Conservation (phyloP, 2,113 vertebrate genomes). For the rat (Rattus norvegicus) region DNA sequence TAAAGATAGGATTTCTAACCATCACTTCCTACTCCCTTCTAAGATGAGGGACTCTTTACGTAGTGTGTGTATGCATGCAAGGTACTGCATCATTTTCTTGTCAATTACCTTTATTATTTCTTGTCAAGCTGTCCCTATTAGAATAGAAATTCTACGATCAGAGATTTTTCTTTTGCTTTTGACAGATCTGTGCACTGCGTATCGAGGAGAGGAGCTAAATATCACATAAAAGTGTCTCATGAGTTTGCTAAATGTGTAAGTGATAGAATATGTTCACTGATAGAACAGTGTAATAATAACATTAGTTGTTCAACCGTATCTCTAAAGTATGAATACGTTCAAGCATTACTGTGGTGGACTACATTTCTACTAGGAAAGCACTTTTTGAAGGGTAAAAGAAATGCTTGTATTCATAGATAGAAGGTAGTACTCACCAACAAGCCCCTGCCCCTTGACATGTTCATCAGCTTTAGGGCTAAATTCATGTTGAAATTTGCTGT, state of each 20-base stretch:
- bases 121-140: neutral
- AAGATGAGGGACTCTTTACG: neutral
- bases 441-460: accelerated
- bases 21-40: neutral
- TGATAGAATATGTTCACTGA: neutral
- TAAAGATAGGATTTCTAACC: slow-evolving; percentile 50
- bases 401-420: neutral
- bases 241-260: slow-evolving; percentile 1
- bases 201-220: neutral
- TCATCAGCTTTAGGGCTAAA: neutral
- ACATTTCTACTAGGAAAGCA: neutral
- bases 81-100: neutral
- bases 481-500: neutral
- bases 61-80: neutral
- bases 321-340: neutral
- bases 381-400: neutral
- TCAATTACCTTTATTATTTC: neutral
- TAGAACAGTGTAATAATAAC: neutral
- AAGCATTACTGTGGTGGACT: neutral
- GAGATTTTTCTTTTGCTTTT: neutral
- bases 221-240: neutral
- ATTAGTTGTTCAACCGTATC: neutral
- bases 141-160: neutral
- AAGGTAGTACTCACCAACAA: neutral
- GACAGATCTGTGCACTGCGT: neutral